Conservation (phyloP, 1,140 invertebrate species). For the Sinonovacula constricta region DNA sequence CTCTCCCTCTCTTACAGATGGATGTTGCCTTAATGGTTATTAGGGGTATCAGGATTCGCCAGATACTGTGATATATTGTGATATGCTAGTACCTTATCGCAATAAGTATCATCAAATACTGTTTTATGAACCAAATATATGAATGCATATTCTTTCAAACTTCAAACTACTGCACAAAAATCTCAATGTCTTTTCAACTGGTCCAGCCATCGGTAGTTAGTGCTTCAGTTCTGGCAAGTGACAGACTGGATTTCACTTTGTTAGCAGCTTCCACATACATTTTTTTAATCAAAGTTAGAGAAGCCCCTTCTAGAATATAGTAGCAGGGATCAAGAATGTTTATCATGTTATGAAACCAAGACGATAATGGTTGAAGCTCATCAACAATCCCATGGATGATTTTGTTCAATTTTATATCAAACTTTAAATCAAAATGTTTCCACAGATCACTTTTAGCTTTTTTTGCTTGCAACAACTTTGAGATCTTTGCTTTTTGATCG, state of each 20-base stretch:
- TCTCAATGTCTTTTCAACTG: too few relatives aligned
- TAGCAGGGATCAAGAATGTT: too few relatives aligned
- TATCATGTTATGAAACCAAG: background rate
- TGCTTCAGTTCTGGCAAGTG: slow-evolving; percentile 7
- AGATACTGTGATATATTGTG: too few relatives aligned
- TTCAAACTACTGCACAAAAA: too few relatives aligned
- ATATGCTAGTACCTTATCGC: too few relatives aligned
- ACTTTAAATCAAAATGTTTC: background rate
- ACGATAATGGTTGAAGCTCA: background rate
- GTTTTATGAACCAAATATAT: too few relatives aligned
- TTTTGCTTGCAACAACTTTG: background rate
- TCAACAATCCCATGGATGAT: too few relatives aligned
- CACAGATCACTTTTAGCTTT: background rate
- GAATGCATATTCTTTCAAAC: too few relatives aligned
- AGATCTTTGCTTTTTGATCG: background rate
- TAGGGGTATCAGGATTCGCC: too few relatives aligned
- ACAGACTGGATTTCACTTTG: slow-evolving; percentile 1
- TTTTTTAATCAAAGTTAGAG: slow-evolving; percentile 5
- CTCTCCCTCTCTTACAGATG: too few relatives aligned
- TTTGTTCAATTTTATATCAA: background rate
- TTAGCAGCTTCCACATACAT: background rate
- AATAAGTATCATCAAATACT: too few relatives aligned
- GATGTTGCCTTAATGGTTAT: too few relatives aligned
- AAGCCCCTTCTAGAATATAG: slow-evolving; percentile 1
- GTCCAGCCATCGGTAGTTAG: slow-evolving; percentile 45